These are phyloP conservation scores for Trachelus tabidus DNA, from an alignment of 2,888 invertebrate species.

Conservation along the genomic window DNA sequence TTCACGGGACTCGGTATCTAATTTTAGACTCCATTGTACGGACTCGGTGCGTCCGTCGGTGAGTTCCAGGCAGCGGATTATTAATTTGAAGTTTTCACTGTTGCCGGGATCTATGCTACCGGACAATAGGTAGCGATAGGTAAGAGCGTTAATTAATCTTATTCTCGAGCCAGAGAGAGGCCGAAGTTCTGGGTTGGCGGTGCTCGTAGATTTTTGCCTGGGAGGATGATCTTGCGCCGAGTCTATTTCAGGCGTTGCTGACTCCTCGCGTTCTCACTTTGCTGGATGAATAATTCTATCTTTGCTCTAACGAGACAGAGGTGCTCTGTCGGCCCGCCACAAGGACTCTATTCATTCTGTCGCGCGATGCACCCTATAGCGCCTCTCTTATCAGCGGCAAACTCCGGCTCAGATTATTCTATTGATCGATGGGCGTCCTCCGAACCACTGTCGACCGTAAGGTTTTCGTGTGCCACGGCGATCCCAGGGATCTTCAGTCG, in stretches of 20 bases:
- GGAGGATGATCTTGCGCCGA: not conserved
- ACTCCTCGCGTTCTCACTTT: not conserved
- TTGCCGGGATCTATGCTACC: not conserved
- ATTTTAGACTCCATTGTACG: not conserved
- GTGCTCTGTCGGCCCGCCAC: slow-evolving; percentile 5
- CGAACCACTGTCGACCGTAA: not conserved
- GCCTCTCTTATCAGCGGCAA: slow-evolving; percentile 3
- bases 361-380: slow-evolving; percentile 3
- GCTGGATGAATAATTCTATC: not conserved
- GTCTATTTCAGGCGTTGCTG: not conserved
- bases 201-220: not conserved
- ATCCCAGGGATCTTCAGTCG: not conserved
- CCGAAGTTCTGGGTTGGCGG: not conserved
- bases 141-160: not conserved
- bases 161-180: not conserved
- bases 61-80: not conserved
- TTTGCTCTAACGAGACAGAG: slow-evolving; percentile 4
- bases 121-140: not conserved
- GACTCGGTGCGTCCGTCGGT: not conserved
- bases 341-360: slow-evolving; percentile 4
- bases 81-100: not conserved
- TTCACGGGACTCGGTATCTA: not conserved
- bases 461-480: not conserved
- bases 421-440: slow-evolving; percentile 9
- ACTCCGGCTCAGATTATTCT: slow-evolving; percentile 5